Evolutionary conservation across 2,888 invertebrate genomes (phyloP).

Genomic region (Osmoderma eremita): DNA sequence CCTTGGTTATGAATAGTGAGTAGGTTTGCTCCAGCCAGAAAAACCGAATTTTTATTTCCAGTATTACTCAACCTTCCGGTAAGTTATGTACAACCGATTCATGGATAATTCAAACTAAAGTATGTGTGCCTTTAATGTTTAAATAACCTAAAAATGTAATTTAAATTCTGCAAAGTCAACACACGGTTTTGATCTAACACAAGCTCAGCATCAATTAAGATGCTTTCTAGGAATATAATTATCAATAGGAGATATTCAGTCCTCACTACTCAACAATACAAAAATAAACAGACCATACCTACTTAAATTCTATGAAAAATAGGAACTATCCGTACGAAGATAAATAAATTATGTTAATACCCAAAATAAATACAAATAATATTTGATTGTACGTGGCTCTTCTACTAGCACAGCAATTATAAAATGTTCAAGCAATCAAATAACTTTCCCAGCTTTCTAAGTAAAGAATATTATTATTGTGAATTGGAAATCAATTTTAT

Average conservation of each 20-base stretch:
- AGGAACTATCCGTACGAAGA: neutral
- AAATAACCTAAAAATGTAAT: constrained; percentile 7
- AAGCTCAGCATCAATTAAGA: neutral
- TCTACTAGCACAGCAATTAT: constrained; percentile 13
- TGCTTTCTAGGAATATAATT: neutral
- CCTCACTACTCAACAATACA: neutral
- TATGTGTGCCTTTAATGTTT: no score
- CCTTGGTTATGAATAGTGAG: neutral
- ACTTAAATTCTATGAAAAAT: constrained; percentile 10
- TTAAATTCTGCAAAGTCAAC: neutral
- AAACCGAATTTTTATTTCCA: neutral
- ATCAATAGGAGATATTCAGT: neutral
- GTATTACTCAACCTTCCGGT: no score
- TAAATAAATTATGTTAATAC: constrained; percentile 14
- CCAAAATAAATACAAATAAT: constrained; percentile 14
- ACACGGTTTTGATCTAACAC: neutral
- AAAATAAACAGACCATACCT: neutral
- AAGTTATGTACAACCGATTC: no score
- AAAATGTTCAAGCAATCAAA: constrained; percentile 11
- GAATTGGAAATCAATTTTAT: constrained; percentile 13
- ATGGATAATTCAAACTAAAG: no score
- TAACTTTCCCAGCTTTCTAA: constrained; percentile 29
- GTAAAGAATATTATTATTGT: constrained; percentile 3
- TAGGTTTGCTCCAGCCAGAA: neutral
- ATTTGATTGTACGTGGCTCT: constrained; percentile 13